Evolutionary conservation across 2,113 vertebrate genomes (phyloP).

Genomic region (Phoenicopterus ruber): DNA sequence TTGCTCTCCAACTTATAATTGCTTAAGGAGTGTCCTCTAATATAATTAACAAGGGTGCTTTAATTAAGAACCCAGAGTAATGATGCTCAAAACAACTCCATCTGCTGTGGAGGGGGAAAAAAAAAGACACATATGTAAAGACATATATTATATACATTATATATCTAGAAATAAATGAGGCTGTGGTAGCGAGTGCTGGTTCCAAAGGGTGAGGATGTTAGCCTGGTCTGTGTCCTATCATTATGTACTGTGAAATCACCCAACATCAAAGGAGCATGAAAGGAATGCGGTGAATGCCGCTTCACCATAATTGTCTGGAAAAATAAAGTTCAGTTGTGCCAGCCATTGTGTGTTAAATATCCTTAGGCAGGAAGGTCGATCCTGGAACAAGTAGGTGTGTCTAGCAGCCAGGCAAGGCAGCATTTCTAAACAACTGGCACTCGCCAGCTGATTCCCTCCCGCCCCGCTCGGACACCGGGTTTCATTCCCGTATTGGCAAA

Average conservation of each 20-base stretch:
- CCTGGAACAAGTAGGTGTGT: not conserved
- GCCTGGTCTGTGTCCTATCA: conserved; percentile 22
- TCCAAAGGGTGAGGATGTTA: conserved; percentile 41
- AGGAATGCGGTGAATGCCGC: not conserved
- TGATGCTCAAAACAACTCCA: conserved; percentile 22
- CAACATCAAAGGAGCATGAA: conserved; percentile 33
- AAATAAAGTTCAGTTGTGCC: conserved; percentile 9
- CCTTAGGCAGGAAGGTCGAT: conserved; percentile 18
- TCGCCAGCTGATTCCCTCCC: not conserved
- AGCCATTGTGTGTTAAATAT: not conserved
- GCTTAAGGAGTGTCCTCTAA: conserved; percentile 38
- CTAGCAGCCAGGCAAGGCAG: not conserved
- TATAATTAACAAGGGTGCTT: conserved; percentile 41
- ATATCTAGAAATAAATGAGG: not conserved
- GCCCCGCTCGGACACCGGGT: fast-evolving
- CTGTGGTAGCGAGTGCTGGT: not conserved
- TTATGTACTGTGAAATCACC: conserved; percentile 12
- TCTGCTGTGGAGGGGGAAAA: not conserved
- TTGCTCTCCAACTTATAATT: not conserved
- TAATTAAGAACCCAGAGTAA: conserved; percentile 52
- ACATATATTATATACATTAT: not conserved
- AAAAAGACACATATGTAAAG: not conserved
- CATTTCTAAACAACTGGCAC: not conserved
- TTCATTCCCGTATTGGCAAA: not conserved
- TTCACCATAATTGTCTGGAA: conserved; percentile 19